Base-by-base conservation (phyloP, 2,113 vertebrate species). In the Bucco capensis region DNA sequence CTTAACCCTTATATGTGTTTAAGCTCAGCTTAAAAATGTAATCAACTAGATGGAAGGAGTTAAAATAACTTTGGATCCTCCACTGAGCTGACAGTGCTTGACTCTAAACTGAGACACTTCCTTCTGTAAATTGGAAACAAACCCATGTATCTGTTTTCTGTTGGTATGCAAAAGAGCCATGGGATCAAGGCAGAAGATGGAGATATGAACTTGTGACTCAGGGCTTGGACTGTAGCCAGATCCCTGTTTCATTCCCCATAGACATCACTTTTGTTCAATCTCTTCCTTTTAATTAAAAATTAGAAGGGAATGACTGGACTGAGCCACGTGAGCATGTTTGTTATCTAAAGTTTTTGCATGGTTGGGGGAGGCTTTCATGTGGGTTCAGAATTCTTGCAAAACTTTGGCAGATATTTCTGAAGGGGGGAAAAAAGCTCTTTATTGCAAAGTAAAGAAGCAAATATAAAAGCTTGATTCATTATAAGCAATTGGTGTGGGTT, bases 141-240 rank as follows among this genome's bases (percentile, higher is more conserved):
- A 95, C 51, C 2, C 4, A 17, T 24, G 0, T 87, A 51, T 93
- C 88, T 94, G 81, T 83, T 93, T 90, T 90, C 83, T 95, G 81
- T 94, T 1, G 5, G 90, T 89, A 86, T 92, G 92, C 80, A 88
- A 84, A 85, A 83, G 74, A 81, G 75, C 67, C 40, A 16, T 51
- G 44, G 89, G 64, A 93, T 92, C 76, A 72, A 73, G 82, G 66
- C 83, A 19, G 67, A 91, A 58, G 57, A 65, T 65, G n/a, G 65
- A 92, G 87, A 74, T 75, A 79, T 94, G 92, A 95, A 93, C 93
- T 94, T 96, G 73, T 96, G 90, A 96, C 92, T 95, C 79, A 77
- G 82, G 80, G 33, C 56, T 88, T 95, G 94, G 95, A 89, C 44
- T 74, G 53, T 56, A 30, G 90, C 94, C 95, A 96, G 72, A 31